These are phyloP conservation scores for Apostichopus parvimensis DNA, from an alignment of 35 echinoderm and acorn worm genomes.

Conservation along the genomic window DNA sequence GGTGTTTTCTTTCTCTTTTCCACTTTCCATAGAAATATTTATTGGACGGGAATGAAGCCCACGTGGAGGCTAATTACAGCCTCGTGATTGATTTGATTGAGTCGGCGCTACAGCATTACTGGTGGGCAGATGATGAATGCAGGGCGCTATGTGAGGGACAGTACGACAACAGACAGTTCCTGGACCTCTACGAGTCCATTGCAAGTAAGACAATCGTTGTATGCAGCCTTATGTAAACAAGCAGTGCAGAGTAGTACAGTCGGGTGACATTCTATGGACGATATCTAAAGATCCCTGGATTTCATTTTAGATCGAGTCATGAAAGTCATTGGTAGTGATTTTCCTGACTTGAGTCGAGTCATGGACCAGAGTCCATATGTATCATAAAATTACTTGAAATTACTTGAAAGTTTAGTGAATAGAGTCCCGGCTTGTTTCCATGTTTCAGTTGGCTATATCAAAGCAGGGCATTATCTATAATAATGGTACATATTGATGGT, in stretches of 20 bases:
- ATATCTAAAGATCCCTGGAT: too few relatives aligned
- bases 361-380: too few relatives aligned
- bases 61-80: slow-evolving; percentile 57
- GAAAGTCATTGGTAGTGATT: too few relatives aligned
- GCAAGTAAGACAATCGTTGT: slow-evolving; percentile 60
- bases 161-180: slow-evolving; percentile 89
- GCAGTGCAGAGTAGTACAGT: not conserved
- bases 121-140: slow-evolving; percentile 84
- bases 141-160: slow-evolving; percentile 80
- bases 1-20: not conserved
- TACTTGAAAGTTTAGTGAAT: too few relatives aligned
- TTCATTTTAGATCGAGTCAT: too few relatives aligned
- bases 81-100: slow-evolving; percentile 81
- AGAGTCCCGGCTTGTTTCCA: too few relatives aligned
- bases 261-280: too few relatives aligned
- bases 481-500: too few relatives aligned
- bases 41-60: slow-evolving; percentile 58
- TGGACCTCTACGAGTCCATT: slow-evolving; percentile 92
- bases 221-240: not conserved
- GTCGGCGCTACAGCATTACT: slow-evolving; percentile 65
- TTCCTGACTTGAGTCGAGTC: too few relatives aligned
- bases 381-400: too few relatives aligned
- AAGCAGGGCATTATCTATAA: too few relatives aligned
- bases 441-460: too few relatives aligned
- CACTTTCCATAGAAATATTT: slow-evolving; percentile 71